A percentile compares a stretch with the other conserved stretches of the same genome.
Conservation (phyloP, 2,113 vertebrate genomes). For the Megaceryle maxima region DNA sequence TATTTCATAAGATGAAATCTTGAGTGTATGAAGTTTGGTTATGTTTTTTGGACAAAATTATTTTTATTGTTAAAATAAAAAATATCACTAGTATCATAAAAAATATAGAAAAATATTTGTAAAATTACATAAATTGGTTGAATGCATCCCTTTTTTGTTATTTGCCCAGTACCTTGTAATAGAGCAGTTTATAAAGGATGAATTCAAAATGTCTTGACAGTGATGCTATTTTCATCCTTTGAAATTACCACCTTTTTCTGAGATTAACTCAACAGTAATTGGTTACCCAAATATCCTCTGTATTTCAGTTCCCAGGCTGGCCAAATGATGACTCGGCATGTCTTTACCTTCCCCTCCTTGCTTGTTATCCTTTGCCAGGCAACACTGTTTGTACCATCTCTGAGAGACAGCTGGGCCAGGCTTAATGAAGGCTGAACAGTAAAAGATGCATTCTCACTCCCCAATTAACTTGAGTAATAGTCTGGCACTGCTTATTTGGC, state of each 20-base stretch:
- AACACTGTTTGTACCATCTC: neutral
- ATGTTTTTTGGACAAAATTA: neutral
- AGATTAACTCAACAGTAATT: neutral
- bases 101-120: neutral
- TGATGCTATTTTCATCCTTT: fast-evolving
- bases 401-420: neutral
- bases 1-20: neutral
- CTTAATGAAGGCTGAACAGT: slow-evolving; percentile 35
- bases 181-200: neutral
- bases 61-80: neutral
- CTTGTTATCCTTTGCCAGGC: neutral
- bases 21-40: neutral
- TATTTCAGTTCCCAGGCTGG: neutral
- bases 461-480: slow-evolving; percentile 55
- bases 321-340: neutral
- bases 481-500: slow-evolving; percentile 55
- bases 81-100: no score
- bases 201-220: neutral
- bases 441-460: slow-evolving; percentile 33
- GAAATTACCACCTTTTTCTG: neutral
- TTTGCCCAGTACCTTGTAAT: neutral
- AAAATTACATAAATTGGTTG: neutral
- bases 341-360: neutral
- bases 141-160: neutral
- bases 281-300: neutral